phyloP scores from a whole-genome alignment of 2,888 invertebrate species.

The Argyresthia goedartella region DNA sequence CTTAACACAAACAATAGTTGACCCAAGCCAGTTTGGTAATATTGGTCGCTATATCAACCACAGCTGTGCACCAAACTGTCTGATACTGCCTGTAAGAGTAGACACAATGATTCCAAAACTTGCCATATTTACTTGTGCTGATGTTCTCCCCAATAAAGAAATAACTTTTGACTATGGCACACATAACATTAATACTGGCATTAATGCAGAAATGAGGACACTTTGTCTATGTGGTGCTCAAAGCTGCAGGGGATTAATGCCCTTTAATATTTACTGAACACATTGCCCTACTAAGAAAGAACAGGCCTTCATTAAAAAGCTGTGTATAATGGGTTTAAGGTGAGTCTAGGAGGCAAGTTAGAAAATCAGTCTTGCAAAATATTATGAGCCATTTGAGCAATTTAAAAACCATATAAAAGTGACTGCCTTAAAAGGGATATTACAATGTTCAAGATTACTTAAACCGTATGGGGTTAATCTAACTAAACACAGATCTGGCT shows the following conservation, averaged over 20 bases:
- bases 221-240: conserved; percentile 69
- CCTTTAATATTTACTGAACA: conserved; percentile 38
- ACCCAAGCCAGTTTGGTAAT: conserved; percentile 85
- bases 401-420: too few species aligned
- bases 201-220: conserved; percentile 24
- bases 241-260: conserved; percentile 69
- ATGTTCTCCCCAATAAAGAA: conserved; percentile 76
- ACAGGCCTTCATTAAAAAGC: not conserved
- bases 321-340: not conserved
- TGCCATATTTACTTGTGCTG: conserved; percentile 78
- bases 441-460: too few species aligned
- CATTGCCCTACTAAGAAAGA: not conserved
- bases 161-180: conserved; percentile 84
- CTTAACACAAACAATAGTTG: conserved; percentile 76
- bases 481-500: too few species aligned
- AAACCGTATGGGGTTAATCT: too few species aligned
- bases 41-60: conserved; percentile 94
- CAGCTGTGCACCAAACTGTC: conserved; percentile 87
- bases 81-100: conserved; percentile 80
- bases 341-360: too few species aligned
- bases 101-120: conserved; percentile 81
- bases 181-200: conserved; percentile 12
- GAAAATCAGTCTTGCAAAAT: too few species aligned
- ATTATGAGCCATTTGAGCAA: too few species aligned
- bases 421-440: too few species aligned